Conservation (phyloP, 1,140 invertebrate genomes). For the Drosophila lowei region DNA sequence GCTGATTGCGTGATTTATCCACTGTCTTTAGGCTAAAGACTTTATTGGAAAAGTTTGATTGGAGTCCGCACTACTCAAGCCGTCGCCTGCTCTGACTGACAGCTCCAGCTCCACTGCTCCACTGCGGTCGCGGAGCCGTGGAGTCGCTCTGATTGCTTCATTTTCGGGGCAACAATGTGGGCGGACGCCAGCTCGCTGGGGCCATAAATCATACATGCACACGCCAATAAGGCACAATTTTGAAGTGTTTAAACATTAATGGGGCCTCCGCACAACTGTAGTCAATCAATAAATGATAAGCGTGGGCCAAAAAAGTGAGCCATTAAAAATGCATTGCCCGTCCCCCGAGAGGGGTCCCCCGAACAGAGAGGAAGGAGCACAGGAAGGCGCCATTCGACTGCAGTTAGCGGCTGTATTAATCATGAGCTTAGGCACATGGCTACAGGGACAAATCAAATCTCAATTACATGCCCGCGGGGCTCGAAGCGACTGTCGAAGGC, state of each 20-base stretch:
- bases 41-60: constrained; percentile 81
- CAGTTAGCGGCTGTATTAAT: constrained; percentile 6
- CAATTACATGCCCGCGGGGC: too few relatives aligned
- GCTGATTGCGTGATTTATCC: constrained; percentile 76
- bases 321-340: constrained; percentile 39
- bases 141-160: constrained; percentile 51
- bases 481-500: too few relatives aligned
- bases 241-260: constrained; percentile 74
- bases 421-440: constrained; percentile 1
- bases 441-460: neutral
- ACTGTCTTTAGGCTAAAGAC: constrained; percentile 78
- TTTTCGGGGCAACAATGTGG: constrained; percentile 28
- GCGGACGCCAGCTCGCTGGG: constrained; percentile 50
- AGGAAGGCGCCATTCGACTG: neutral
- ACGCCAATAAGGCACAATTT: constrained; percentile 70
- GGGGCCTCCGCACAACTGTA: constrained; percentile 32
- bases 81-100: neutral
- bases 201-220: constrained; percentile 72
- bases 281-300: constrained; percentile 66
- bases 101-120: too few relatives aligned
- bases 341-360: neutral
- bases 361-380: neutral
- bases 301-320: constrained; percentile 23
- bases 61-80: constrained; percentile 34
- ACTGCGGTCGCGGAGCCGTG: constrained; percentile 3